phyloP scores from a whole-genome alignment of 2,113 vertebrate species.

The Lepus timidus region DNA sequence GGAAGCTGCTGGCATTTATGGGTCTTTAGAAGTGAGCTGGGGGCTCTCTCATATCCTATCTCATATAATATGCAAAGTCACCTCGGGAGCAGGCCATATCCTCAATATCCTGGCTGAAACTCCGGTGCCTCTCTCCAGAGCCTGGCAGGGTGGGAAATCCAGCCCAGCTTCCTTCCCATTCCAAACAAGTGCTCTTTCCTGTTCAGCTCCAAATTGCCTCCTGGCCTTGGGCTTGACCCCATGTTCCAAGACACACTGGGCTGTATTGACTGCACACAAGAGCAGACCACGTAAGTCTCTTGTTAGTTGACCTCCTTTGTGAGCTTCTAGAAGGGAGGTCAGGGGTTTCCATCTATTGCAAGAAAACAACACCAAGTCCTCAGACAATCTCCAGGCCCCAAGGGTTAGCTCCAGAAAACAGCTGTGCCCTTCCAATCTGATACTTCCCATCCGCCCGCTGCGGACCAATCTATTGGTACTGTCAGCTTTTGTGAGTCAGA shows the following conservation, averaged over 20 bases:
- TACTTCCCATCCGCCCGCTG: background rate
- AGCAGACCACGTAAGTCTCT: background rate
- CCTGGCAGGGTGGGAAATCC: background rate
- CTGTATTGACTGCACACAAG: background rate
- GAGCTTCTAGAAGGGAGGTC: background rate
- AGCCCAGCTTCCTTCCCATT: rapidly evolving
- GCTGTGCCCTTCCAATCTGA: background rate
- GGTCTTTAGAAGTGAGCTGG: background rate
- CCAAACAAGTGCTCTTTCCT: background rate
- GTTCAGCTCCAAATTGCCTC: background rate
- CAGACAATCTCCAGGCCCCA: background rate
- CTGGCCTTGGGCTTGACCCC: background rate
- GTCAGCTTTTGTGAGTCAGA: background rate
- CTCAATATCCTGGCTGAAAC: background rate
- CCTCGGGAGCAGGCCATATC: rapidly evolving
- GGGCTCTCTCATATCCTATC: background rate
- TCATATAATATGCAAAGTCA: background rate
- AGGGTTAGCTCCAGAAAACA: background rate
- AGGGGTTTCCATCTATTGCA: background rate
- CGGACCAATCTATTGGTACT: background rate
- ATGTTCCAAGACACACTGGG: background rate
- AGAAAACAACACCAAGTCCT: background rate
- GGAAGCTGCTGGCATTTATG: background rate
- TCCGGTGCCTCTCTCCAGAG: background rate
- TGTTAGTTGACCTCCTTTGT: background rate